phyloP scores from a whole-genome alignment of 2,888 invertebrate genomes.

The Seira musarum region DNA sequence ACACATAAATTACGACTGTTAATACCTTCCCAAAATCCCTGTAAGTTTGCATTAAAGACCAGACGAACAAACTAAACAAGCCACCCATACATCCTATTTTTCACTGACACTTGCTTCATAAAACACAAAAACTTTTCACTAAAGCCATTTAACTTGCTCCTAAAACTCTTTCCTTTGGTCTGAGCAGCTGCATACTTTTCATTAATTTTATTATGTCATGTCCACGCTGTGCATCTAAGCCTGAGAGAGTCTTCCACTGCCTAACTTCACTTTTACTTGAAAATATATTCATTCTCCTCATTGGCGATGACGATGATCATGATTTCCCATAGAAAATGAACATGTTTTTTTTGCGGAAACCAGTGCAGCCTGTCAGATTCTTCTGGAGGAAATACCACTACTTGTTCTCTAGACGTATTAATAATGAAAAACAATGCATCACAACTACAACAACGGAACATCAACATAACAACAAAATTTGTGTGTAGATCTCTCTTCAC shows the following conservation, averaged over 20 bases:
- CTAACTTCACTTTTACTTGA: background rate
- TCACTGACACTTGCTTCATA: conserved; percentile 34
- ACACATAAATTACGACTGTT: conserved; percentile 53
- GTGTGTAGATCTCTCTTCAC: too few relatives aligned
- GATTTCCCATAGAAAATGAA: conserved; percentile 4
- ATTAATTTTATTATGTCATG: conserved; percentile 40
- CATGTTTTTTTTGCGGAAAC: conserved; percentile 3
- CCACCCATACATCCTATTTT: conserved; percentile 5
- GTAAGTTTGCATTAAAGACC: conserved; percentile 33
- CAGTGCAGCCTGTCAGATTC: conserved; percentile 19
- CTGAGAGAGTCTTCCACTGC: too few relatives aligned
- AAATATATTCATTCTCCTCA: too few relatives aligned
- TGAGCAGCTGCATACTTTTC: conserved; percentile 26
- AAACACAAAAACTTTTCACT: conserved; percentile 12
- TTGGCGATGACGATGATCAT: too few relatives aligned
- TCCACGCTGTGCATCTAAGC: conserved; percentile 8
- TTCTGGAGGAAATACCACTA: background rate
- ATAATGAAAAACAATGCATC: conserved; percentile 19
- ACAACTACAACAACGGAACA: too few relatives aligned
- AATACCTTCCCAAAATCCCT: conserved; percentile 42
- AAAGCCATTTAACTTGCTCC: background rate
- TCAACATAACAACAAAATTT: background rate
- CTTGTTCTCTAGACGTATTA: background rate
- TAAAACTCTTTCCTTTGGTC: conserved; percentile 14
- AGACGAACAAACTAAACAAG: background rate